Conservation (phyloP, 2,113 vertebrate species). For the Pseudolaguvia tuberculata region DNA sequence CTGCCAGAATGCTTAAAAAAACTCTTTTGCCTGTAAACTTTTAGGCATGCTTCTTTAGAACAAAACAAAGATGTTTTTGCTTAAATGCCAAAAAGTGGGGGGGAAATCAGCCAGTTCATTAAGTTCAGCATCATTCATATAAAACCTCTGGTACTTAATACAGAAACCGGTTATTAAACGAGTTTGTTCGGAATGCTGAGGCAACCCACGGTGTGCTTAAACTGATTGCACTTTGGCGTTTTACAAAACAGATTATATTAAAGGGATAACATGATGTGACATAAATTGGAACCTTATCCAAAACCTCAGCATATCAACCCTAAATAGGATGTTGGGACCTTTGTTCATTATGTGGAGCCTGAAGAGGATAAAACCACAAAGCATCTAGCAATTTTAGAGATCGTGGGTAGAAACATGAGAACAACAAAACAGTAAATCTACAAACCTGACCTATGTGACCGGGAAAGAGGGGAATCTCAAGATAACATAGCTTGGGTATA, state of each 20-base stretch:
- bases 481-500: neutral
- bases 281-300: conserved; percentile 27
- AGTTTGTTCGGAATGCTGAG: conserved; percentile 35
- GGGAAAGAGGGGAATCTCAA: neutral
- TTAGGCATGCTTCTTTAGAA: conserved; percentile 17
- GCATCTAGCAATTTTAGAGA: conserved; percentile 28
- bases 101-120: conserved; percentile 18
- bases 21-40: conserved; percentile 11
- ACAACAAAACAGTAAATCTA: conserved; percentile 40
- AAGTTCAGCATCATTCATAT: conserved; percentile 24
- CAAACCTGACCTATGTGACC: conserved; percentile 11
- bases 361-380: conserved; percentile 18
- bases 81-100: conserved; percentile 4
- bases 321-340: conserved; percentile 1
- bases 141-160: conserved; percentile 20
- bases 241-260: conserved; percentile 39
- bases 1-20: conserved; percentile 5
- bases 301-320: conserved; percentile 24
- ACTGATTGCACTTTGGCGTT: conserved; percentile 36
- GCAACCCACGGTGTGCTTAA: conserved; percentile 24
- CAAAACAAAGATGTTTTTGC: conserved; percentile 36
- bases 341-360: conserved; percentile 22
- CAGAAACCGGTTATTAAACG: conserved; percentile 39
- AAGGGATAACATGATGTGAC: conserved; percentile 31
- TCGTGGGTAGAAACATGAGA: conserved; percentile 25